Evolutionary conservation across 2,797 vertebrate genomes (phyloP), one percentile per base, ranked within the genome.

Genomic region (Anguilla megastoma): DNA sequence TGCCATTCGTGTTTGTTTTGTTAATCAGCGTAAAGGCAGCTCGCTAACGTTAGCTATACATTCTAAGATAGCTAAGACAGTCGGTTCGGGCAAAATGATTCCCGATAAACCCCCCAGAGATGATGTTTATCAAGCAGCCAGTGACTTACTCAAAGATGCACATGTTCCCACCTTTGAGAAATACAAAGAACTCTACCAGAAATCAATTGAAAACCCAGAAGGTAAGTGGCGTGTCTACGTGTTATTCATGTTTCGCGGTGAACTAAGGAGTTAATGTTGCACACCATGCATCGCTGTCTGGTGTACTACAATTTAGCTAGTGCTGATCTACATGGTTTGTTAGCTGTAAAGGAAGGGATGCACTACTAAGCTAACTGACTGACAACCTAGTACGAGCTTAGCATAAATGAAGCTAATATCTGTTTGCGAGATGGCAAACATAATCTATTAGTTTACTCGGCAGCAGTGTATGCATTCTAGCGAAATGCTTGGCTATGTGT

Each of bases 171-270:
- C 90, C 90, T 96, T 96, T 76, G 95, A 96, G 10, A 93, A 91
- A n/a, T 97, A 96, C 60, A 96, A 95, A 80, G 96, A 96, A 85
- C 93, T 96, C 10, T 97, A 97, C 90, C 0, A 89, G 82, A 93
- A 93, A 4, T 97, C 96, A 0, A 84, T 96, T 33, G 94, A 96
- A 1, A 93, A 90, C 27, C 96, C 96, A 0, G 95, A 94, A 36
- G 96, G 96, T 97, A 66, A 94, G 95, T 91, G 12, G 27, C 6
- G 48, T 41, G 76, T 14, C 41, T 76, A 58, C n/a, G 21, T 58
- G 82, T 30, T 12, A 4, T 14, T 6, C 41, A 30, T 54, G 16
- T 24, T 16, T 16, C 3, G 41, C 41, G 41, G 41, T 45, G 16
- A 66, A n/a, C 21, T 8, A 7, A 36, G n/a, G 27, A 18, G 21